These are phyloP conservation scores for Brassicogethes aeneus DNA, from an alignment of 2,888 invertebrate species.

Conservation along the genomic window DNA sequence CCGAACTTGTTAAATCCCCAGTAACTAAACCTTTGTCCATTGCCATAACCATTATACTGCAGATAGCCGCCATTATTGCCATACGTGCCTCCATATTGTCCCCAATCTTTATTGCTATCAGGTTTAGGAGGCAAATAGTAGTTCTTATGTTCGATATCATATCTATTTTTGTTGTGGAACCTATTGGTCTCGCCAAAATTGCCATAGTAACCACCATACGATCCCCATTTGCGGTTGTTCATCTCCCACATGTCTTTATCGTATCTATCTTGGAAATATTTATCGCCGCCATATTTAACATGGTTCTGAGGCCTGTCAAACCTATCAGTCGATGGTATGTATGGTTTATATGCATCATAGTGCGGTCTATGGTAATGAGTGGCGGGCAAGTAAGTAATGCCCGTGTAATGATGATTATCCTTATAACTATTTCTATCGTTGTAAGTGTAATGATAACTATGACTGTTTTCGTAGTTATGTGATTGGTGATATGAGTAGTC, in stretches of 20 bases:
- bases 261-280: constrained; percentile 22
- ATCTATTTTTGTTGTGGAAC: constrained; percentile 11
- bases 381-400: constrained; percentile 18
- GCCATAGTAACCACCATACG: constrained; percentile 54
- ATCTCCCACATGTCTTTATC: constrained; percentile 29
- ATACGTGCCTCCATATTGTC: constrained; percentile 35
- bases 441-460: constrained; percentile 22
- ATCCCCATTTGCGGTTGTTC: constrained; percentile 45
- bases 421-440: constrained; percentile 16
- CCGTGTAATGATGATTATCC: constrained; percentile 11
- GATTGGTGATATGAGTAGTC: constrained; percentile 29
- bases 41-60: constrained; percentile 21
- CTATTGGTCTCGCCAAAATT: constrained; percentile 24
- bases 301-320: constrained; percentile 7
- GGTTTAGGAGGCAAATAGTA: constrained; percentile 30
- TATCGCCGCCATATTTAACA: constrained; percentile 13
- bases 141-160: constrained; percentile 17
- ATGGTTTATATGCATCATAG: constrained; percentile 16
- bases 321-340: constrained; percentile 21
- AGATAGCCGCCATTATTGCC: constrained; percentile 24
- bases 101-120: constrained; percentile 31
- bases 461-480: constrained; percentile 19
- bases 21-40: constrained; percentile 25
- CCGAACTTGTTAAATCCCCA: constrained; percentile 29
- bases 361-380: constrained; percentile 5